Evolutionary conservation across 2,888 invertebrate species (phyloP).

Genomic region (Phymatocera aterrima): DNA sequence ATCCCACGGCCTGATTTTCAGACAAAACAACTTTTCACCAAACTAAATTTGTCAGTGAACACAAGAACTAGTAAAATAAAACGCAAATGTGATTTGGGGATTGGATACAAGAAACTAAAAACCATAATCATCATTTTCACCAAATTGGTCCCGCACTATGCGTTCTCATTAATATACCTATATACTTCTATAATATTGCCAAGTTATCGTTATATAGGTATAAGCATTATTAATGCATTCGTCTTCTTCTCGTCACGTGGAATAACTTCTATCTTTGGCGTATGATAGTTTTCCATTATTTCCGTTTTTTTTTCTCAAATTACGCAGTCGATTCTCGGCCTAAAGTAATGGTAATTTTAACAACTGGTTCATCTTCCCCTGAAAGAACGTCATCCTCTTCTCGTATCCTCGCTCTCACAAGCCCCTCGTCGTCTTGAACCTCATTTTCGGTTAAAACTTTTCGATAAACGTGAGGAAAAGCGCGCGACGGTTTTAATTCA

Average conservation of each 20-base stretch:
- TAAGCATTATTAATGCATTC: too few species aligned
- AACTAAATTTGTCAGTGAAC: too few species aligned
- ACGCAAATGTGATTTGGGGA: too few species aligned
- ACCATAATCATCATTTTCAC: not conserved
- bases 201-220: too few species aligned
- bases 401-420: constrained; percentile 17
- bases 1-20: too few species aligned
- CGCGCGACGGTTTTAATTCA: not conserved
- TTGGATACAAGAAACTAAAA: not conserved
- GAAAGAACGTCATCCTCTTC: constrained; percentile 41
- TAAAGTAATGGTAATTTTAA: constrained; percentile 47
- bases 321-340: not conserved
- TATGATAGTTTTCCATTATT: not conserved
- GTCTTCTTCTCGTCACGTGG: too few species aligned
- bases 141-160: constrained; percentile 16
- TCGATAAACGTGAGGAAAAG: not conserved
- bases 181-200: not conserved
- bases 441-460: too few species aligned
- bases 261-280: too few species aligned
- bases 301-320: not conserved
- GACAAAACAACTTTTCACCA: too few species aligned
- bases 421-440: not conserved
- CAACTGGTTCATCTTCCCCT: constrained; percentile 43
- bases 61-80: too few species aligned
- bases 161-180: not conserved